Base-by-base conservation (phyloP, 1,140 invertebrate species). In the Zaprionus ghesquierei region DNA sequence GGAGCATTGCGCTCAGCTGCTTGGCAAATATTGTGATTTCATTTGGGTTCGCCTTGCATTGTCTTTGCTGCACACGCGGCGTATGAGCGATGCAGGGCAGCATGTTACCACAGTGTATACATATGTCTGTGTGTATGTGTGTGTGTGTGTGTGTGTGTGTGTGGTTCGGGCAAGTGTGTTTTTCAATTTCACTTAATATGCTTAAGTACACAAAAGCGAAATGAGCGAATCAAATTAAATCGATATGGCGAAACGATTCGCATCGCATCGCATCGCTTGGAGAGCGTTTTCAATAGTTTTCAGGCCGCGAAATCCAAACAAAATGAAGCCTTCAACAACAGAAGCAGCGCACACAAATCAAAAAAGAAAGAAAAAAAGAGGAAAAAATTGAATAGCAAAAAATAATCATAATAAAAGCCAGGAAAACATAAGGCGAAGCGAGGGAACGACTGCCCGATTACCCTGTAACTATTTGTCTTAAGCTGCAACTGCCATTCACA, bases 291-390 rank as follows among this genome's bases (percentile, higher is more conserved):
- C 60, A 75, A 78, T 87, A 87, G 78, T 86, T 87, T 81, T 63
- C 82, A 75, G 78, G 82, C 75, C 75, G 71, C 78, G 80, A 85
- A 85, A 86, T 78, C 65, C 81, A 85, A 87, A 86, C 66, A 85
- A 85, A 86, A 86, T 86, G 70, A 75, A 86, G 75, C 81, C 66
- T 86, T 85, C 75, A 85, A 66, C 46, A 55, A 38, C 38, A 63
- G 46, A 62, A 61, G 31, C 65, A 62, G 33, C 68, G 60, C 49
- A 71, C 70, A 82, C 80, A 84, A 79, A 82, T 82, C 80, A 79
- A 69, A 70, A 56, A 75, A 6, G 75, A 63, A 27, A 56, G 29
- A 55, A 59, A 56, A 35, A 31, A 13, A 60, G 3, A 27, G 64
- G 50, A 75, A 4, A 79, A 56, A 27, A 56, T 31, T 58, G 53